Conservation (phyloP, 2,113 vertebrate genomes). For the mouse (Mus musculus) region GRCm39 chr8:64525501-64526000, state of each 20-base stretch:
- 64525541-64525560: background rate
- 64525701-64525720: accelerated
- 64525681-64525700: background rate
- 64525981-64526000: background rate
- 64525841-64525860: background rate
- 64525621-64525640: no score
- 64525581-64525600: background rate
- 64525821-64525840: background rate
- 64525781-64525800: no score
- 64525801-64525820: background rate
- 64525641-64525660: no score
- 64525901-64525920: background rate
- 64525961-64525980: background rate
- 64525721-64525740: background rate
- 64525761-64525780: background rate
- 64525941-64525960: accelerated
- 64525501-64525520: background rate
- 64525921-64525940: background rate
- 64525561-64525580: no score
- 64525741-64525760: background rate
- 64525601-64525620: accelerated
- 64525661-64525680: background rate
- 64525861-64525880: background rate
- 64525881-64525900: background rate
- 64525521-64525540: background rate